Percentiles rank a stretch among this genome's conserved stretches.
phyloP scores from a whole-genome alignment of 2,113 vertebrate species.

The Leptosomus discolor region DNA sequence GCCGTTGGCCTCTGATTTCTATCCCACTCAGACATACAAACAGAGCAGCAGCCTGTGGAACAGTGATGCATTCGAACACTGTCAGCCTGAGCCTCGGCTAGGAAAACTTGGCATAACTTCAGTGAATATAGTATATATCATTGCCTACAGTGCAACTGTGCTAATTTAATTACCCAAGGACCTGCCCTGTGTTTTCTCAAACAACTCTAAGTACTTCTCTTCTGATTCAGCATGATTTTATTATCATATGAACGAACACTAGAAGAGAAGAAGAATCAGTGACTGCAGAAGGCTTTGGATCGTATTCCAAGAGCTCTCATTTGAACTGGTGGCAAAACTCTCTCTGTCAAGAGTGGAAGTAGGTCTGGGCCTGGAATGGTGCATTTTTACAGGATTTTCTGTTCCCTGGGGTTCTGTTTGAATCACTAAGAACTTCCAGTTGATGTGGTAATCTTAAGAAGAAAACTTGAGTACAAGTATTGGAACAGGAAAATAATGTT shows the following conservation, averaged over 20 bases:
- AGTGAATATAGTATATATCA: not conserved
- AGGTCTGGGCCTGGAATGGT: not conserved
- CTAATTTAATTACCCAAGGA: not conserved
- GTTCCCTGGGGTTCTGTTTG: not conserved
- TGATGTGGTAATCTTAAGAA: not conserved
- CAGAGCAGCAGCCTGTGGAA: not conserved
- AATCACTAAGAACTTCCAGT: not conserved
- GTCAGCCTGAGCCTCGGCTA: not conserved
- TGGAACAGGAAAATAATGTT: not conserved
- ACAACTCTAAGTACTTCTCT: not conserved
- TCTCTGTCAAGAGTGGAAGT: not conserved
- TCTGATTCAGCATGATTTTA: not conserved
- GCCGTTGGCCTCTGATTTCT: not conserved
- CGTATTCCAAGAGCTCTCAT: not conserved
- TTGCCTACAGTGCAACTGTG: not conserved
- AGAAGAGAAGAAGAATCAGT: not conserved
- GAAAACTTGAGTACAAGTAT: not conserved
- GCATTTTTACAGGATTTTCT: not conserved
- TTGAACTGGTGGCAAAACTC: not conserved
- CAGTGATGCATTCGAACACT: not conserved
- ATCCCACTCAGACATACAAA: not conserved
- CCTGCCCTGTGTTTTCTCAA: not conserved
- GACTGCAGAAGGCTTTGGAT: not conserved
- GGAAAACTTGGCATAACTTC: not conserved
- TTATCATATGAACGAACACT: not conserved